Conservation (phyloP, 1,140 invertebrate species). For the Sinella curviseta region DNA sequence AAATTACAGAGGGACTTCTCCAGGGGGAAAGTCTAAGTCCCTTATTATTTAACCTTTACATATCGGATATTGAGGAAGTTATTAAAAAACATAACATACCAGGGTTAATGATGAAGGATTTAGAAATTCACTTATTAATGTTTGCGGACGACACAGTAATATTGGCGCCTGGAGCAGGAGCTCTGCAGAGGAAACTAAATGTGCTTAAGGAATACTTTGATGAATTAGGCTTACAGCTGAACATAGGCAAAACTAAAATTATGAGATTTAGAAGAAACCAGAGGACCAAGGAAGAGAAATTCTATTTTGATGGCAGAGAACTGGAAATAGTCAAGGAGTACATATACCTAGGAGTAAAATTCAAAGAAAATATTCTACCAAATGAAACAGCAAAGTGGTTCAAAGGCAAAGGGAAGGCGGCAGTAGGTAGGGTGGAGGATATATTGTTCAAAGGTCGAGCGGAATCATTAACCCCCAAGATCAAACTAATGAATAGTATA, state of each 20-base stretch:
- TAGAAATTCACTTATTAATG: background rate
- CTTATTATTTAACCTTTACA: constrained; percentile 16
- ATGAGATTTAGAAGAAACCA: constrained; percentile 41
- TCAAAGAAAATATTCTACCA: background rate
- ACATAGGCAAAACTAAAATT: constrained; percentile 34
- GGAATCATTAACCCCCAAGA: background rate
- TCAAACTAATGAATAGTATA: background rate
- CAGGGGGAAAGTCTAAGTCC: constrained; percentile 30
- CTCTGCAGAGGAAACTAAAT: background rate
- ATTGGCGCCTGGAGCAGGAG: background rate
- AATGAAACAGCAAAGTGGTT: background rate
- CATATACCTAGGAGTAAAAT: constrained; percentile 2
- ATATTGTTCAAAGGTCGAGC: background rate
- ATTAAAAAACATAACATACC: background rate
- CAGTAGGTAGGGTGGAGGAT: background rate
- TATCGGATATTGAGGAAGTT: constrained; percentile 25
- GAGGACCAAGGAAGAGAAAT: background rate
- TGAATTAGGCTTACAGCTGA: background rate
- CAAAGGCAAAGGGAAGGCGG: background rate
- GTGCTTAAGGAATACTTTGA: background rate
- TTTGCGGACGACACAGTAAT: constrained; percentile 9
- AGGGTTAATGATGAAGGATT: background rate
- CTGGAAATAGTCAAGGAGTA: background rate
- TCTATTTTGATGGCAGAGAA: background rate
- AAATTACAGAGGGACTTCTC: constrained; percentile 25